Evolutionary conservation across 2,888 invertebrate genomes (phyloP), one percentile per base, ranked within the genome.

Genomic region (Cryptosula pallasiana): DNA sequence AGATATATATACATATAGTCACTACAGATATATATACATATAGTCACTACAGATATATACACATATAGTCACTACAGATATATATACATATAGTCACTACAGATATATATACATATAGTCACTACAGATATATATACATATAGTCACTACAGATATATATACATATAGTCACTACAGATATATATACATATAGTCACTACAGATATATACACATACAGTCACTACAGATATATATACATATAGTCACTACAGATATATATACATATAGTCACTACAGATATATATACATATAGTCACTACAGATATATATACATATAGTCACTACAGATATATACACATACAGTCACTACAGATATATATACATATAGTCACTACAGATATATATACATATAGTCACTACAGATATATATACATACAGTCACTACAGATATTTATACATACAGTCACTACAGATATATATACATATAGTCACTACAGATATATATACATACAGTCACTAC

Each of bases 281-380:
- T 23, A 9, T 5, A 69, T 73, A 72, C 74, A 72, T 73, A 73
- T 71, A 29, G 74, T 98, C 76, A 96, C 95, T 91, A 86, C 1
- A 87, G 85, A 73, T 75, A 3, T 23, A 9, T 5, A 69, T 73
- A 72, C 74, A 72, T 73, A 73, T 71, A 29, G 74, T 98, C 76
- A 96, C 95, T 91, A 86, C 1, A 87, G 85, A 73, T 75, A 3
- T 23, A 9, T 5, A 69, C 73, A 72, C 74, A 72, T 73, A 73
- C 71, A 29, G 74, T n/a, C 55, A 29, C n/a, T n/a, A n/a, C n/a
- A n/a, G n/a, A n/a, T n/a, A n/a, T n/a, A n/a, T n/a, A n/a, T n/a
- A n/a, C n/a, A n/a, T n/a, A n/a, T n/a, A n/a, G n/a, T 98, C 76
- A 96, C 95, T 91, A 86, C 1, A 87, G 85, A 73, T 75, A 3